Percentiles rank a stretch among this genome's conserved stretches.
These are phyloP conservation scores for Urocyon cinereoargenteus DNA, from an alignment of 2,797 vertebrate genomes.

Conservation along the genomic window DNA sequence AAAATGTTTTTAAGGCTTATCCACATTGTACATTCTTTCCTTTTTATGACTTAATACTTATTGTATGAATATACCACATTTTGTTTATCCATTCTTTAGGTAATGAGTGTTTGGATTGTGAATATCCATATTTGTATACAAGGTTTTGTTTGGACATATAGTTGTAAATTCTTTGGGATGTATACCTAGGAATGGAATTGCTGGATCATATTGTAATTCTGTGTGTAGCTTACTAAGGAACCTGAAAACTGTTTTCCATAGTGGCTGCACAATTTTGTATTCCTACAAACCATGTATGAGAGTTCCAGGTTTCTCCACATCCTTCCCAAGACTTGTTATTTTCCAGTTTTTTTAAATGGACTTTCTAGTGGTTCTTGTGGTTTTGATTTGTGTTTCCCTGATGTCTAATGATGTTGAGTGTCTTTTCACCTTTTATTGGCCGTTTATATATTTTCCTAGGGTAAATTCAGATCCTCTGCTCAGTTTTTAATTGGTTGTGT, in stretches of 20 bases:
- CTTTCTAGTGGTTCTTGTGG: neutral
- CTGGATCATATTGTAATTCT: neutral
- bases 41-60: neutral
- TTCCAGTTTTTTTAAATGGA: neutral
- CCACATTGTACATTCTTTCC: neutral
- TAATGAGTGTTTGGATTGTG: neutral
- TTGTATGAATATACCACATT: neutral
- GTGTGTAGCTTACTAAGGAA: neutral
- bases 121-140: neutral
- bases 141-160: conserved; percentile 6
- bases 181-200: neutral
- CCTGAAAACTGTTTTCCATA: neutral
- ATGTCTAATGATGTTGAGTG: neutral
- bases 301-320: neutral
- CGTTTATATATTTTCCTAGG: neutral
- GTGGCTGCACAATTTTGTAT: neutral
- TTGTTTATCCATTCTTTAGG: neutral
- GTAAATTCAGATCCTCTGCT: neutral
- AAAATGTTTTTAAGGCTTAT: neutral
- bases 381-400: neutral
- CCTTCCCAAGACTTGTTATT: neutral
- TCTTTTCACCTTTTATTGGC: neutral
- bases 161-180: neutral
- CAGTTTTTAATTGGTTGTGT: neutral
- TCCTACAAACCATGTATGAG: neutral